These are phyloP conservation scores for Ammodytes marinus DNA, from an alignment of 2,113 vertebrate genomes.

Conservation along the genomic window DNA sequence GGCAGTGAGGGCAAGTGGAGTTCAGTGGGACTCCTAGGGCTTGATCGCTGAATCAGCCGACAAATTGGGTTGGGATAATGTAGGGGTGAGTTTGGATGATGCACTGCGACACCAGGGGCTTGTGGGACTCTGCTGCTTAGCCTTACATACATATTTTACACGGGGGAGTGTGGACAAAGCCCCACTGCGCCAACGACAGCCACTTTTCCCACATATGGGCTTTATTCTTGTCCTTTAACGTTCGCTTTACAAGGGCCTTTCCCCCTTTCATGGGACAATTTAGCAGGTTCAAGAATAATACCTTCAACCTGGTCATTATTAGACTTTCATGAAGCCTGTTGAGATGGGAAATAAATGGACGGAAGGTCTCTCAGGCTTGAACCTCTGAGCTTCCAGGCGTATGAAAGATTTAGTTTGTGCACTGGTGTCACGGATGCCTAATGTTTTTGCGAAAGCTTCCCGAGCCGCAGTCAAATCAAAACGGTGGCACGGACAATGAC, in stretches of 20 bases:
- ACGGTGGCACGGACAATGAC: constrained; percentile 69
- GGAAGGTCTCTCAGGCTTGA: constrained; percentile 49
- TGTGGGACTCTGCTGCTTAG: constrained; percentile 23
- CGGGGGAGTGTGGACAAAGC: constrained; percentile 1
- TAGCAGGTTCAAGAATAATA: constrained; percentile 37
- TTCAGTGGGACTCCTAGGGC: constrained; percentile 57
- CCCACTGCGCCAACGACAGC: constrained; percentile 10
- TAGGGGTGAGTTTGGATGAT: constrained; percentile 19
- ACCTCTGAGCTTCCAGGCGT: constrained; percentile 11
- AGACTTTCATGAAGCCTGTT: constrained; percentile 52
- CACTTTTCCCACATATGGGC: constrained; percentile 7
- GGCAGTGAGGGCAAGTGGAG: constrained; percentile 53
- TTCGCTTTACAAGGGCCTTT: constrained; percentile 43
- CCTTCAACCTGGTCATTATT: constrained; percentile 41
- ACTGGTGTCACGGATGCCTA: constrained; percentile 61
- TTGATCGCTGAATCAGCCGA: constrained; percentile 55
- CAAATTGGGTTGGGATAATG: constrained; percentile 6
- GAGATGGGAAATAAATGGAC: constrained; percentile 55
- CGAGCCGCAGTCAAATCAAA: constrained; percentile 72
- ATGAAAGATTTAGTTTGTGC: constrained; percentile 74
- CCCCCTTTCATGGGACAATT: constrained; percentile 16
- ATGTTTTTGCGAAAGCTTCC: constrained; percentile 53
- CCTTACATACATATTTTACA: constrained; percentile 47
- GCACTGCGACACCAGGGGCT: constrained; percentile 13
- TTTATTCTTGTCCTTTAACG: constrained; percentile 21